Evolutionary conservation across 2,113 vertebrate genomes (phyloP).

Genomic region (Hypanus sabinus): DNA sequence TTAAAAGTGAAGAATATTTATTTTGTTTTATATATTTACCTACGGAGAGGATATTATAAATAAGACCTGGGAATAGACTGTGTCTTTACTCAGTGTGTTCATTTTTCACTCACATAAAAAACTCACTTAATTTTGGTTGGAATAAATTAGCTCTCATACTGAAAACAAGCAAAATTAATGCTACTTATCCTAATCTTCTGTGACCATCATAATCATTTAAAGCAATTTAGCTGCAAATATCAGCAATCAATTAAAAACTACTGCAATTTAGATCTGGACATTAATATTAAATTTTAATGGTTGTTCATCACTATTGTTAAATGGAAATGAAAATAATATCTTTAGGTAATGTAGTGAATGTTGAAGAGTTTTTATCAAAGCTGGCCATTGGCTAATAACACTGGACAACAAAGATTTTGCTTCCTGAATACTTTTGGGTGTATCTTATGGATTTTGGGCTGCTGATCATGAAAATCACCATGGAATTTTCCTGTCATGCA

Average conservation of each 20-base stretch:
- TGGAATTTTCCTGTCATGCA: no score
- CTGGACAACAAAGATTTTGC: no score
- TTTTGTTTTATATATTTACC: not conserved
- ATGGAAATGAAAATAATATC: not conserved
- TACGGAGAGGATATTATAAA: not conserved
- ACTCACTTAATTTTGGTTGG: not conserved
- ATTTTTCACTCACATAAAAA: not conserved
- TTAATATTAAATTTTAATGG: not conserved
- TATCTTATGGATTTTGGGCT: no score
- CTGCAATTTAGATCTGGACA: not conserved
- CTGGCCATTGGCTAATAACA: not conserved
- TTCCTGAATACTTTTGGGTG: no score
- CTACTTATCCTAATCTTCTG: not conserved
- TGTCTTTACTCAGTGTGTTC: not conserved
- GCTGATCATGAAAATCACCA: no score
- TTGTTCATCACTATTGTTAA: not conserved
- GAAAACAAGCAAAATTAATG: not conserved
- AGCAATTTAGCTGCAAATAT: not conserved
- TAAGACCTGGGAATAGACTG: not conserved
- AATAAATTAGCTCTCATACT: not conserved
- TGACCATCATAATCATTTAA: not conserved
- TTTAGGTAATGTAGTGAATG: not conserved
- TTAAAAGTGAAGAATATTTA: not conserved
- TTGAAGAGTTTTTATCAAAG: not conserved
- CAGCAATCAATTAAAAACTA: not conserved